Conservation (phyloP, 2,888 invertebrate genomes). For the Philaethria dido region DNA sequence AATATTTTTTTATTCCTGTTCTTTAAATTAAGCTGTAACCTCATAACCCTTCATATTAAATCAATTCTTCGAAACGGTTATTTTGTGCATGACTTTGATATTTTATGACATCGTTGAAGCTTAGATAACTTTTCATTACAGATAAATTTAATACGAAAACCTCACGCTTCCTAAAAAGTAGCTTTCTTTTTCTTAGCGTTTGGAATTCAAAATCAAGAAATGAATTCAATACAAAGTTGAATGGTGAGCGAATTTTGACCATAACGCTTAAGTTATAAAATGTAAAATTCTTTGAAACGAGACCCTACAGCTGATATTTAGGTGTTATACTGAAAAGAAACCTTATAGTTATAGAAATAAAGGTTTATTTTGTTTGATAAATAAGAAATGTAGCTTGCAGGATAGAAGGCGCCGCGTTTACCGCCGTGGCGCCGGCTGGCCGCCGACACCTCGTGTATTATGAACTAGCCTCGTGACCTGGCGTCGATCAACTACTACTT, state of each 20-base stretch:
- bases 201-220: slow-evolving; percentile 80
- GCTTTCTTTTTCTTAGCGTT: slow-evolving; percentile 76
- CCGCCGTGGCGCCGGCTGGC: slow-evolving; percentile 80
- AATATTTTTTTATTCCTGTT: not conserved
- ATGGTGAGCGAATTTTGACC: slow-evolving; percentile 45
- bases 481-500: slow-evolving; percentile 80
- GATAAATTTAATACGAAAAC: slow-evolving; percentile 63
- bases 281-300: slow-evolving; percentile 49
- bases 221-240: slow-evolving; percentile 54
- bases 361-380: slow-evolving; percentile 49
- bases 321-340: slow-evolving; percentile 41
- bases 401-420: slow-evolving; percentile 79
- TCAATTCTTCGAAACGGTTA: slow-evolving; percentile 11
- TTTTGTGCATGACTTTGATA: slow-evolving; percentile 18
- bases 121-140: slow-evolving; percentile 50
- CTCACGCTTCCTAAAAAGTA: slow-evolving; percentile 74
- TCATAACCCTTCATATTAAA: slow-evolving; percentile 10
- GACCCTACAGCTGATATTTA: slow-evolving; percentile 57
- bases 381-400: slow-evolving; percentile 63
- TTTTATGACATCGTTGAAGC: slow-evolving; percentile 15
- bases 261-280: slow-evolving; percentile 48
- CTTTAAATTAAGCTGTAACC: slow-evolving; percentile 16
- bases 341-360: slow-evolving; percentile 39
- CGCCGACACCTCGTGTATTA: slow-evolving; percentile 83
- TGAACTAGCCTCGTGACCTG: slow-evolving; percentile 81